These are phyloP conservation scores for Trachurus trachurus DNA, from an alignment of 2,797 vertebrate genomes.

Conservation along the genomic window DNA sequence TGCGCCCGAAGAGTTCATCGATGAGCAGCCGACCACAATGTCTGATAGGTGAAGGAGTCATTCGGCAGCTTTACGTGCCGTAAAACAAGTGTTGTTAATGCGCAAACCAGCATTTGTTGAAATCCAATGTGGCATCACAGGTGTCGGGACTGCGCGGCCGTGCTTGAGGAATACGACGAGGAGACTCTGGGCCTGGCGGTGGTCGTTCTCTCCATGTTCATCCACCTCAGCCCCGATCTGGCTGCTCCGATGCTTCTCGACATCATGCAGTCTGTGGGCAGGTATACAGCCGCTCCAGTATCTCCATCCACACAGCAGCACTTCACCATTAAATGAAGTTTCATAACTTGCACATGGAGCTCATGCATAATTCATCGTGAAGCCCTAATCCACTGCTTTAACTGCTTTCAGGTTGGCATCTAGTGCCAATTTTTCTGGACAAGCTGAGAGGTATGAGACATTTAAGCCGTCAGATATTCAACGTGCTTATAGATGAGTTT, in stretches of 20 bases:
- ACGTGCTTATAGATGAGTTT: constrained; percentile 48
- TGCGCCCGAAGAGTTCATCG: constrained; percentile 97
- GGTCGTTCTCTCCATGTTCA: constrained; percentile 97
- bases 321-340: constrained; percentile 68
- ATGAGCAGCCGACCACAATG: constrained; percentile 97
- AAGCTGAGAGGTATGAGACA: constrained; percentile 95
- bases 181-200: constrained; percentile 96
- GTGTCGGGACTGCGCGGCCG: constrained; percentile 97
- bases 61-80: background rate
- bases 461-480: constrained; percentile 50
- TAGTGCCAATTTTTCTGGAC: constrained; percentile 95
- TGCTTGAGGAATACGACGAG: constrained; percentile 98
- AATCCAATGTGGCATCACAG: constrained; percentile 73
- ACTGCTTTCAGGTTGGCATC: constrained; percentile 93
- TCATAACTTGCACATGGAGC: constrained; percentile 61
- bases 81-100: background rate
- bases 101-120: background rate
- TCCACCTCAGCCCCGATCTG: constrained; percentile 97
- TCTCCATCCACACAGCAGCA: constrained; percentile 63
- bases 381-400: constrained; percentile 68
- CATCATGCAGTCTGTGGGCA: constrained; percentile 99
- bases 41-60: constrained; percentile 91
- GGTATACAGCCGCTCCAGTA: constrained; percentile 86
- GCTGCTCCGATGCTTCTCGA: constrained; percentile 97
- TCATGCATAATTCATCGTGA: constrained; percentile 77